A percentile compares a stretch with the other conserved stretches of the same genome.
phyloP scores from a whole-genome alignment of 1,140 invertebrate genomes.

The Amyelois transitella region DNA sequence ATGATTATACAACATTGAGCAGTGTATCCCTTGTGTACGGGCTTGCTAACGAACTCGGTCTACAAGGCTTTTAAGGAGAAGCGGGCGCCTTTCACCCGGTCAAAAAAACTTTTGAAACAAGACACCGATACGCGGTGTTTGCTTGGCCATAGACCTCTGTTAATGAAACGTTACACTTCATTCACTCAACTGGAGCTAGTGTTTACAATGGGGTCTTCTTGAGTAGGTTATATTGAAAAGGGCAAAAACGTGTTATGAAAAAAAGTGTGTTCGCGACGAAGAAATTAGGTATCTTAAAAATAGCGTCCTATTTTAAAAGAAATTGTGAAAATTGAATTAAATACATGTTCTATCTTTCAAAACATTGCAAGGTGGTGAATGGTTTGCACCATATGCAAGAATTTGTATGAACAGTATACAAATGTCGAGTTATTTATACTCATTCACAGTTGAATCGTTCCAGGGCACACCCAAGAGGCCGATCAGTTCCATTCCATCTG shows the following conservation, averaged over 20 bases:
- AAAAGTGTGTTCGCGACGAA: too few relatives aligned
- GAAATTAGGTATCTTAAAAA: too few relatives aligned
- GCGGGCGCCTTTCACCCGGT: constrained; percentile 51
- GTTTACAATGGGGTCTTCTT: constrained; percentile 18
- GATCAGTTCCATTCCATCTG: not conserved
- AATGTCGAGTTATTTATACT: too few relatives aligned
- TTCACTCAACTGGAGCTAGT: constrained; percentile 42
- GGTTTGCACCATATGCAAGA: too few relatives aligned
- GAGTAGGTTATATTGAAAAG: constrained; percentile 9
- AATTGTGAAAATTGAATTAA: too few relatives aligned
- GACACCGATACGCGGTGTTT: constrained; percentile 51
- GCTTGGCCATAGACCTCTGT: constrained; percentile 35
- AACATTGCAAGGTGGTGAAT: too few relatives aligned
- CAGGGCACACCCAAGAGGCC: not conserved
- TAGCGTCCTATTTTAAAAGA: too few relatives aligned
- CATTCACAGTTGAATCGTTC: not conserved
- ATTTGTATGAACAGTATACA: too few relatives aligned
- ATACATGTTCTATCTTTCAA: too few relatives aligned
- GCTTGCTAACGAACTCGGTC: constrained; percentile 50
- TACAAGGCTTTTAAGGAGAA: constrained; percentile 60
- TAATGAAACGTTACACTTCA: constrained; percentile 57
- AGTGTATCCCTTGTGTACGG: not conserved
- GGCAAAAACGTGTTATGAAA: too few relatives aligned
- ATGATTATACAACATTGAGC: not conserved
- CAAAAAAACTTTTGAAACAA: constrained; percentile 57